Conservation (phyloP, 2,113 vertebrate species). For the Pholis gunnellus region DNA sequence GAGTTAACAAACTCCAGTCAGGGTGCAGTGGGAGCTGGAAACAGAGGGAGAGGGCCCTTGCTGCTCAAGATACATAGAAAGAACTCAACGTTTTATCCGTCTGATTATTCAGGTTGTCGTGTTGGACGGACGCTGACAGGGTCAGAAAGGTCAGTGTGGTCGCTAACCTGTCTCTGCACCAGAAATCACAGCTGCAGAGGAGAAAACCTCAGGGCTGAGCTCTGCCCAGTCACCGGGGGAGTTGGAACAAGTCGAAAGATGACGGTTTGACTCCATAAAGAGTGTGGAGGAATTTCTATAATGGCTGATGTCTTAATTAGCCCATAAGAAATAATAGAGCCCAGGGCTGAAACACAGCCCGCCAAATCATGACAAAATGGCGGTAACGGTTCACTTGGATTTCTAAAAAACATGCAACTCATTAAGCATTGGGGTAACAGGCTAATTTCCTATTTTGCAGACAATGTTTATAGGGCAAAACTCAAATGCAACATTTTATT, state of each 20-base stretch:
- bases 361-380: constrained; percentile 84
- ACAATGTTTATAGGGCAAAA: constrained; percentile 78
- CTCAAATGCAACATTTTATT: constrained; percentile 79
- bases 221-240: constrained; percentile 61
- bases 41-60: constrained; percentile 35
- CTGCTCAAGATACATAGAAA: constrained; percentile 38
- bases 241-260: constrained; percentile 79
- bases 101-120: constrained; percentile 25
- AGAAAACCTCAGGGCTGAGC: constrained; percentile 60
- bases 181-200: constrained; percentile 67
- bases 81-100: constrained; percentile 32
- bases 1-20: constrained; percentile 72
- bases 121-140: constrained; percentile 51
- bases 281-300: constrained; percentile 81
- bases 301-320: constrained; percentile 85
- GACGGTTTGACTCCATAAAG: constrained; percentile 66
- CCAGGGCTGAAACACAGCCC: constrained; percentile 72
- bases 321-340: constrained; percentile 85
- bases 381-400: constrained; percentile 73
- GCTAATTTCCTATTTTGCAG: constrained; percentile 83
- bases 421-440: constrained; percentile 76
- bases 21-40: constrained; percentile 39
- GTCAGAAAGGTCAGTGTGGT: constrained; percentile 74
- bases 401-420: constrained; percentile 79
- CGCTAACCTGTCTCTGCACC: constrained; percentile 55